Conservation (phyloP, 1,140 invertebrate species). For the Achatina immaculata region DNA sequence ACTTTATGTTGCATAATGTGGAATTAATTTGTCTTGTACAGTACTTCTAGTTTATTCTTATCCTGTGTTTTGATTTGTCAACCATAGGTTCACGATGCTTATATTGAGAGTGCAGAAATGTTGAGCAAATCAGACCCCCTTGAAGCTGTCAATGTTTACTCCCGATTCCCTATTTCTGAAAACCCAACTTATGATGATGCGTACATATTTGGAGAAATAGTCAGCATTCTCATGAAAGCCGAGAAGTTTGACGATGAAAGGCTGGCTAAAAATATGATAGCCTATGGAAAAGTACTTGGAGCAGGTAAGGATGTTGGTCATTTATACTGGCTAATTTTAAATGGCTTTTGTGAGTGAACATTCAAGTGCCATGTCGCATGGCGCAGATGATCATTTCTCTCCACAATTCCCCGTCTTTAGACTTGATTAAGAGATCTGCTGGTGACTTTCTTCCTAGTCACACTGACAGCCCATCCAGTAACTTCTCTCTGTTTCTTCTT, state of each 20-base stretch:
- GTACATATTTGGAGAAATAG: constrained; percentile 69
- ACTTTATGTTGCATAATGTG: too few species aligned
- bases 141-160: constrained; percentile 68
- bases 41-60: background rate
- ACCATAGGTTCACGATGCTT: constrained; percentile 68
- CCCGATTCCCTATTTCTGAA: constrained; percentile 68
- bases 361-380: too few species aligned
- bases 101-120: constrained; percentile 70
- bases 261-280: constrained; percentile 64
- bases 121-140: constrained; percentile 62
- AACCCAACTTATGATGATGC: constrained; percentile 69
- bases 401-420: too few species aligned
- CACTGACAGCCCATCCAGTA: too few species aligned
- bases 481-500: too few species aligned
- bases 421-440: too few species aligned
- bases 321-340: too few species aligned
- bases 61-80: background rate
- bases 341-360: too few species aligned
- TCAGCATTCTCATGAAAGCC: constrained; percentile 67
- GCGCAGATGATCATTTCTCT: too few species aligned
- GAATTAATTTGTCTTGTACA: background rate
- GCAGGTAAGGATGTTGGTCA: constrained; percentile 54
- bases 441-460: too few species aligned
- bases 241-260: constrained; percentile 69
- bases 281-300: constrained; percentile 65